A percentile compares a stretch with the other conserved stretches of the same genome.
Conservation (phyloP, 53 echinoderm and acorn worm genomes). For the Crossaster papposus region DNA sequence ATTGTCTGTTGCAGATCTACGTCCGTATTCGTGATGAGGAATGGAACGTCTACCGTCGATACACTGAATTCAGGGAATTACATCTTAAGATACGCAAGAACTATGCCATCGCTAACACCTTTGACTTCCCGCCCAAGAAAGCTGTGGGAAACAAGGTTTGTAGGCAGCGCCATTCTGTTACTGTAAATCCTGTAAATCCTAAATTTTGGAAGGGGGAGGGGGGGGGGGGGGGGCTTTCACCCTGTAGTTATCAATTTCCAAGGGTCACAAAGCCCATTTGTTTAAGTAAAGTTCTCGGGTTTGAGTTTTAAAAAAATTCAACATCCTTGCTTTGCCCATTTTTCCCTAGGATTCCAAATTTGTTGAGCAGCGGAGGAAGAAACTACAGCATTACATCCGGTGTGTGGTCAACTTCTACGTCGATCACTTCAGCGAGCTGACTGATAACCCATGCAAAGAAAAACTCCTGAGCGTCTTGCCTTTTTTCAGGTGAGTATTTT, state of each 20-base stretch:
- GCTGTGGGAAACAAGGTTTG: conserved; percentile 94
- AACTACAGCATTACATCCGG: conserved; percentile 90
- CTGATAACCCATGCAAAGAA: conserved; percentile 89
- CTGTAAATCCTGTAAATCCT: too few relatives aligned
- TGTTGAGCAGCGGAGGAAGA: conserved; percentile 89
- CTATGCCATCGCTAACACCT: conserved; percentile 83
- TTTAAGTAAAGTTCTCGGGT: neutral
- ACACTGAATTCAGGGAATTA: conserved; percentile 88
- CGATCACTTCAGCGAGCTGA: conserved; percentile 66
- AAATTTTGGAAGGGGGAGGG: too few relatives aligned
- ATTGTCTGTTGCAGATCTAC: conserved; percentile 68
- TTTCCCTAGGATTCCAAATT: conserved; percentile 85
- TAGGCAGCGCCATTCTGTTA: too few relatives aligned
- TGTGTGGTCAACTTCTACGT: conserved; percentile 88
- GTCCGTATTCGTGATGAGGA: conserved; percentile 94
- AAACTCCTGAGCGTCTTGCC: conserved; percentile 78
- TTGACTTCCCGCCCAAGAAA: conserved; percentile 99
- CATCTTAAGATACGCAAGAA: conserved; percentile 85
- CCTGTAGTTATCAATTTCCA: too few relatives aligned
- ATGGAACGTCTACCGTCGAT: conserved; percentile 94
- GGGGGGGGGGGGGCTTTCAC: too few relatives aligned
- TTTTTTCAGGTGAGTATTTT: conserved; percentile 84
- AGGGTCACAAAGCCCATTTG: too few relatives aligned
- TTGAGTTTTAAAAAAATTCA: neutral
- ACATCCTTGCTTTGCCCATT: neutral